Percentiles rank a stretch among this genome's conserved stretches.
These are phyloP conservation scores for Drosophila subpulchrella DNA, from an alignment of 1,140 invertebrate genomes.

Conservation along the genomic window DNA sequence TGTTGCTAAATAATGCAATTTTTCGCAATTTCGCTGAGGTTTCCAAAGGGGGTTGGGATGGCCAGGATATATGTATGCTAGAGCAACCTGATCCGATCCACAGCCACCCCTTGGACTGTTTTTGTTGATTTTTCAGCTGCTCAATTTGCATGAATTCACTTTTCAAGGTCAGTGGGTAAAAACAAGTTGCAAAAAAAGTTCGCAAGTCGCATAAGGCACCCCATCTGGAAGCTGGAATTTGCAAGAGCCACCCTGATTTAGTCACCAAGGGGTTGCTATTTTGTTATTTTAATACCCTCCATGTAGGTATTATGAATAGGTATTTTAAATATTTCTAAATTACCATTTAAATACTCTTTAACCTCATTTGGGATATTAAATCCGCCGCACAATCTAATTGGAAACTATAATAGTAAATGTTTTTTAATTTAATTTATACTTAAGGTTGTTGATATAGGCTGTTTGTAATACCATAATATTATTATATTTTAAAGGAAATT, in stretches of 20 bases:
- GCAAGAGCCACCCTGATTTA: conserved; percentile 52
- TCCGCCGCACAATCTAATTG: no score
- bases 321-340: neutral
- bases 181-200: conserved; percentile 75
- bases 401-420: neutral
- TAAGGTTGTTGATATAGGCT: no score
- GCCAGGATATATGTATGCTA: conserved; percentile 1
- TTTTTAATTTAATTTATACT: neutral
- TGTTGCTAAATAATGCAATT: conserved; percentile 42
- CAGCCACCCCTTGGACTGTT: conserved; percentile 50
- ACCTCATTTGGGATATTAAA: no score
- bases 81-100: conserved; percentile 58
- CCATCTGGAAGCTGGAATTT: conserved; percentile 12
- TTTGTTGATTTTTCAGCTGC: conserved; percentile 60
- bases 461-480: no score
- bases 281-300: conserved; percentile 47
- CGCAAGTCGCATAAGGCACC: conserved; percentile 36
- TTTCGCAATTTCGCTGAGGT: conserved; percentile 46
- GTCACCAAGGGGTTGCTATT: conserved; percentile 51
- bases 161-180: conserved; percentile 84
- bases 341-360: neutral
- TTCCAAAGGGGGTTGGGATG: conserved; percentile 16
- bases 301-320: neutral
- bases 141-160: conserved; percentile 73
- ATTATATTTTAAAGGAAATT: no score